Base-by-base conservation (phyloP, 2,888 invertebrate genomes). In the Macrophya annulata region DNA sequence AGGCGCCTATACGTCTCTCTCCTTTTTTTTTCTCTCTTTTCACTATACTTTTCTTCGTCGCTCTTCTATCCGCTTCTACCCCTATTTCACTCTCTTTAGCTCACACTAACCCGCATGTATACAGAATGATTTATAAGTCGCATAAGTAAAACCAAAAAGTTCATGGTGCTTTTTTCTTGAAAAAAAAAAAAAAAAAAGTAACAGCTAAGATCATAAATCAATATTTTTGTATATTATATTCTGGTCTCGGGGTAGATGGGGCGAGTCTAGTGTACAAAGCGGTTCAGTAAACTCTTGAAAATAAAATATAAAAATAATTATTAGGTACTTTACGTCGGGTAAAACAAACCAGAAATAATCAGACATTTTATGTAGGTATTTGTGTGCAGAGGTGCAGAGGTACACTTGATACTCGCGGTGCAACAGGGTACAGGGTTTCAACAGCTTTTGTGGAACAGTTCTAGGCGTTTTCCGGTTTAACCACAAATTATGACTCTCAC, bases 401-500 rank as follows among this genome's bases (percentile, higher is more conserved):
- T 71, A 15, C 71, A 40, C 40, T 71, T 71, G 37, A 71, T 71
- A 71, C 71, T 37, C n/a, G 40, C 10, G 71, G 40, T 76, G 76
- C 76, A 76, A 76, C 76, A 76, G 76, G 76, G 76, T 45, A 40
- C 76, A 76, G 74, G 48, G 48, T 76, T 76, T 76, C 76, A 76
- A 76, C 76, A 76, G 76, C 76, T 76, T 76, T 76, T 76, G 45
- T 25, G 25, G 48, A 76, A 76, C 76, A 43, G 76, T 31, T 76
- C 76, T 76, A 45, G 76, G 76, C 76, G 48, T 76, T 76, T 76
- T 76, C 76, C 76, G 76, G 76, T 76, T 48, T 25, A 25, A 76
- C 76, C 76, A 45, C 76, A 76, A 76, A 76, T 76, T 76, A 76
- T 76, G 76, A 76, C 76, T 76, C 48, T 76, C 76, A 48, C 76